A percentile compares a stretch with the other conserved stretches of the same genome.
These are phyloP conservation scores for Noctua janthe DNA, from an alignment of 2,888 invertebrate genomes.

Conservation along the genomic window DNA sequence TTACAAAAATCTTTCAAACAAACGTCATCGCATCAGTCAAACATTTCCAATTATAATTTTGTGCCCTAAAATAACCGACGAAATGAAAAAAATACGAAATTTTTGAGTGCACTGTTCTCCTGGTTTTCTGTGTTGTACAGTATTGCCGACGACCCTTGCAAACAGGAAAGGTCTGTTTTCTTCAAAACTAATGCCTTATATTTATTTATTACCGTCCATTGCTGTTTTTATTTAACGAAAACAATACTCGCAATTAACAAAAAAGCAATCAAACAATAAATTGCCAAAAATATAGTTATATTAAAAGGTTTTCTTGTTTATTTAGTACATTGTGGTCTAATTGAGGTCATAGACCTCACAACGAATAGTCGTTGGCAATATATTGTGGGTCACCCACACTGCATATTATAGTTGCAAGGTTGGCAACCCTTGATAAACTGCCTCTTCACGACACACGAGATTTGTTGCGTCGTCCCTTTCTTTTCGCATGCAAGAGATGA, in stretches of 20 bases:
- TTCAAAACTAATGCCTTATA: neutral
- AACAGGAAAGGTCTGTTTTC: neutral
- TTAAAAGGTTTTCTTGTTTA: neutral
- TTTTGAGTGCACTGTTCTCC: neutral
- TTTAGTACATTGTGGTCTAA: neutral
- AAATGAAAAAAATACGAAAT: neutral
- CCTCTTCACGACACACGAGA: constrained; percentile 61
- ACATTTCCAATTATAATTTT: neutral
- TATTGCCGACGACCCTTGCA: neutral
- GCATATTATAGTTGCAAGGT: neutral
- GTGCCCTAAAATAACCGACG: neutral
- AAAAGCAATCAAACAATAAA: neutral
- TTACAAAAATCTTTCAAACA: constrained; percentile 19
- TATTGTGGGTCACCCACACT: neutral
- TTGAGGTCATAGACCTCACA: neutral
- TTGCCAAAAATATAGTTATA: no score
- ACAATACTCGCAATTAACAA: neutral
- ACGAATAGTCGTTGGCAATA: no score
- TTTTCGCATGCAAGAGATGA: constrained; percentile 66
- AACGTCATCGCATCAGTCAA: constrained; percentile 6
- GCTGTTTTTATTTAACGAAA: neutral
- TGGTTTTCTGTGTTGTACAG: neutral
- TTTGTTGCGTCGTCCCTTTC: constrained; percentile 69
- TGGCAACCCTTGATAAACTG: constrained; percentile 61
- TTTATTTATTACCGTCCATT: neutral